Base-by-base conservation (phyloP, 2,888 invertebrate genomes). In the Teleogryllus oceanicus region DNA sequence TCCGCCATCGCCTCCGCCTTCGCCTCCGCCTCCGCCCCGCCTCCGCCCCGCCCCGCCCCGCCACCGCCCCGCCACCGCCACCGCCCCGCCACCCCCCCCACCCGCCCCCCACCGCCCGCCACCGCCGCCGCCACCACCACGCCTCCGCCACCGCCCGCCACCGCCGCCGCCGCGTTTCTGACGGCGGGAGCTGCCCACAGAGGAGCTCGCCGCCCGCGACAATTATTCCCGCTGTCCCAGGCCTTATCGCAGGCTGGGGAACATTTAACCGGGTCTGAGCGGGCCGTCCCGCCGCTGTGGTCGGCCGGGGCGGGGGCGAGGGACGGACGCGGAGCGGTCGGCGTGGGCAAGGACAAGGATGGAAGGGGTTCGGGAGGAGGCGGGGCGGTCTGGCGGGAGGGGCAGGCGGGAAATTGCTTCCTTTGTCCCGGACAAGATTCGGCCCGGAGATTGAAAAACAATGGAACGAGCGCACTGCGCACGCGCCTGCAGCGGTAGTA, bases 381-480 rank as follows among this genome's bases (percentile, higher is more conserved):
- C 3, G 62, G 18, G 62, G 62, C 3, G 62, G 62, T 16, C 51
- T 62, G 62, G 62, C 16, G 13, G 18, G 62, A 62, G 62, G 10
- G 62, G 62, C 5, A 62, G 16, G 18, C 62, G 16, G 18, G 62
- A 62, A 62, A 62, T 62, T 62, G 62, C 18, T 62, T 62, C 62
- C 62, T 62, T 62, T 62, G 62, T 62, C 62, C 62, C 62, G 62
- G 18, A 62, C 62, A 62, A 62, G 62, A 62, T 18, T 62, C 62
- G 62, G 18, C 16, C 18, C 62, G 18, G 62, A 62, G 62, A 62
- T 62, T 62, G 62, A 62, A 62, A 62, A 62, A 62, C 62, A 62
- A 62, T 62, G 62, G 62, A 62, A 18, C 24, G 62, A 13, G 18
- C 62, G 62, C 13, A 18, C 4, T 62, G 13, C 62, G 62, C 62